Conservation (phyloP, 2,797 vertebrate genomes). For the Amazona finschi region DNA sequence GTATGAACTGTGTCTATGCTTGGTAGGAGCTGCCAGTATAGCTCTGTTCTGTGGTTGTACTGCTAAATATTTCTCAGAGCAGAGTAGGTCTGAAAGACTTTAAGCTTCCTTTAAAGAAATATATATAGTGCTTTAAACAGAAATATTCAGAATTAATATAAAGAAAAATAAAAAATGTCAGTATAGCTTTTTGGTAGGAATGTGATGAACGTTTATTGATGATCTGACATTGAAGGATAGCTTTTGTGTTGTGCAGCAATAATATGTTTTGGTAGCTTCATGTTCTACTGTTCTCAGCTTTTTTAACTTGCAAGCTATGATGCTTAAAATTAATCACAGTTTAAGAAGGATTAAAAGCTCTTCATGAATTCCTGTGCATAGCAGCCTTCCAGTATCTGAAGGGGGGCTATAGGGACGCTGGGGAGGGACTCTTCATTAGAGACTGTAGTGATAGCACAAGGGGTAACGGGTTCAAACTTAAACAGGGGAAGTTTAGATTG, state of each 20-base stretch:
- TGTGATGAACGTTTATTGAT: not conserved
- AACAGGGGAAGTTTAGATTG: too few relatives aligned
- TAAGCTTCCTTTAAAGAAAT: not conserved
- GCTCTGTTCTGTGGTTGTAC: not conserved
- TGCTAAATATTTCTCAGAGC: not conserved
- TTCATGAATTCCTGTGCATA: not conserved
- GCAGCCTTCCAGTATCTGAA: too few relatives aligned
- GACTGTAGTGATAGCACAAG: too few relatives aligned
- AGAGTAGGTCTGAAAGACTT: not conserved
- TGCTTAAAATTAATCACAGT: not conserved
- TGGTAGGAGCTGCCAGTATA: not conserved
- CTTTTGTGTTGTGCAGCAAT: not conserved
- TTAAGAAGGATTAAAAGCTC: not conserved
- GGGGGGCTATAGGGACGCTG: too few relatives aligned
- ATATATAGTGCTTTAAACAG: not conserved
- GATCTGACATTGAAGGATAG: not conserved
- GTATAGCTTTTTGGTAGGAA: not conserved
- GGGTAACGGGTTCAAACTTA: too few relatives aligned
- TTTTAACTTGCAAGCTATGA: not conserved
- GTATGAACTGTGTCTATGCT: not conserved
- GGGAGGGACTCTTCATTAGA: too few relatives aligned
- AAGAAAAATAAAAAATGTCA: not conserved
- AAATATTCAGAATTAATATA: not conserved
- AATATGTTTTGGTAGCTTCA: not conserved
- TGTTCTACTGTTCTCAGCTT: not conserved